Evolutionary conservation across 1,140 invertebrate genomes (phyloP).

Genomic region (Tetramorium parvispinum): DNA sequence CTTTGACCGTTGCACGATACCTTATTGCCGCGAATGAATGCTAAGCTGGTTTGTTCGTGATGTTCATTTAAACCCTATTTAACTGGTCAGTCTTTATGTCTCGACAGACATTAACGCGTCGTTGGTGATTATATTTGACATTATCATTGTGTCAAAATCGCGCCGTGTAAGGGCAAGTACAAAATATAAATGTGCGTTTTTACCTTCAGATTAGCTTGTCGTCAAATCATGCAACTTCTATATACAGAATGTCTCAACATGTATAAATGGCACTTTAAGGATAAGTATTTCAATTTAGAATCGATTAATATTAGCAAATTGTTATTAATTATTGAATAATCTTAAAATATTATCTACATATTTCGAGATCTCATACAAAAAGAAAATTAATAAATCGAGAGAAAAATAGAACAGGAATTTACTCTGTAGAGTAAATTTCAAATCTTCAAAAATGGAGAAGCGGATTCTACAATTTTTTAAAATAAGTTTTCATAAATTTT

Average conservation of each 20-base stretch:
- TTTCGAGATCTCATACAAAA: background rate
- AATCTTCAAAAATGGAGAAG: background rate
- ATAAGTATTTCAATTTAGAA: background rate
- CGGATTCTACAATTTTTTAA: background rate
- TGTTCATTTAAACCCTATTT: constrained; percentile 48
- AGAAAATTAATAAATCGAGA: constrained; percentile 2
- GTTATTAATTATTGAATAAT: background rate
- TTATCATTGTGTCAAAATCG: background rate
- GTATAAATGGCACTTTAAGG: background rate
- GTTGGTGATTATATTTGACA: constrained; percentile 15
- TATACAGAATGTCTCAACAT: background rate
- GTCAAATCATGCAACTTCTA: background rate
- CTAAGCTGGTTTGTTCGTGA: constrained; percentile 34
- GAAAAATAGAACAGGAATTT: background rate
- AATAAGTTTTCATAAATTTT: background rate
- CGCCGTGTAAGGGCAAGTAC: background rate
- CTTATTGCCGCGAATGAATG: constrained; percentile 25
- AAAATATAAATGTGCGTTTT: constrained; percentile 58
- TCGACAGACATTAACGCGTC: constrained; percentile 18
- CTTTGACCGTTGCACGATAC: constrained; percentile 35
- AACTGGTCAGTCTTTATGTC: constrained; percentile 63
- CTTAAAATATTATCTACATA: constrained; percentile 2
- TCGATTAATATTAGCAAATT: background rate
- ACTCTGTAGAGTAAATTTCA: background rate
- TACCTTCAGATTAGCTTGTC: background rate